These are phyloP conservation scores for Drosophila kurseongensis DNA, from an alignment of 1,140 invertebrate genomes.

Conservation along the genomic window DNA sequence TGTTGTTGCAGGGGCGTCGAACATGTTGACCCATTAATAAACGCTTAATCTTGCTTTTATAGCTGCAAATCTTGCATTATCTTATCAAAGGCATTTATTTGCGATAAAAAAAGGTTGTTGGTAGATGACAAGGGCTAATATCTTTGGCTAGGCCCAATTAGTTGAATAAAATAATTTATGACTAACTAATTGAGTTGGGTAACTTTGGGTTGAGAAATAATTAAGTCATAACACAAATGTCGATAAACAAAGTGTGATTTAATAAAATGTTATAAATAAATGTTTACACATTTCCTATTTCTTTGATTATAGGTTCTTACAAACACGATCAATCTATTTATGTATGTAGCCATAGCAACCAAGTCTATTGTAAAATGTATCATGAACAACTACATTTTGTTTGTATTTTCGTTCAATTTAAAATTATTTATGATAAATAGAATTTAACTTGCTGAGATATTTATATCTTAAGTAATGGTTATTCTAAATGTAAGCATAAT, in stretches of 20 bases:
- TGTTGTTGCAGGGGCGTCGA: constrained; percentile 10
- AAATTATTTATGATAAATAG: constrained; percentile 15
- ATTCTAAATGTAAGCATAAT: too few relatives aligned
- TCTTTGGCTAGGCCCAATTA: too few relatives aligned
- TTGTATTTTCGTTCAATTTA: background rate
- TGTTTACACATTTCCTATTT: background rate
- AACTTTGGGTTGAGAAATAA: constrained; percentile 1
- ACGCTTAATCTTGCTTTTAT: constrained; percentile 26
- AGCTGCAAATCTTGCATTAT: constrained; percentile 30
- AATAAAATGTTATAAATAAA: constrained; percentile 14
- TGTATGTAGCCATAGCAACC: constrained; percentile 6
- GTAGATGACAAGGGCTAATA: background rate
- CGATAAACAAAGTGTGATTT: background rate
- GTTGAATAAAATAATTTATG: background rate
- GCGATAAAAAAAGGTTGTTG: constrained; percentile 13
- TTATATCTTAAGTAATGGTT: too few relatives aligned
- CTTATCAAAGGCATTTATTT: constrained; percentile 30
- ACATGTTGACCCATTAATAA: constrained; percentile 35
- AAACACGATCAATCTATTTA: constrained; percentile 7
- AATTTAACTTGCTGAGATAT: too few relatives aligned
- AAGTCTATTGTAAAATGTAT: background rate
- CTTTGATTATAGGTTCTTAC: background rate
- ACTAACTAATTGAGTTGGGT: background rate
- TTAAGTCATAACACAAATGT: constrained; percentile 1
- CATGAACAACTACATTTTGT: constrained; percentile 6